Conservation (phyloP, 2,113 vertebrate species). For the sheep (Ovis aries) region ARS-UI_Ramb_v3.0 NC_056059.1:22936001-22936500, state of each 20-base stretch:
- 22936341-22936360: constrained; percentile 6
- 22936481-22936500: background rate
- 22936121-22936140: background rate
- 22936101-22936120: background rate
- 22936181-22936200: constrained; percentile 39
- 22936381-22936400: constrained; percentile 33
- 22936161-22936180: background rate
- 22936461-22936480: background rate
- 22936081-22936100: background rate
- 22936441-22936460: background rate
- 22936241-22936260: constrained; percentile 17
- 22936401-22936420: background rate
- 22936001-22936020: background rate
- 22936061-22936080: background rate
- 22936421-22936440: constrained; percentile 1
- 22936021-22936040: background rate
- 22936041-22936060: background rate
- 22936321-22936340: constrained; percentile 1
- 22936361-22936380: background rate
- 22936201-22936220: constrained; percentile 38
- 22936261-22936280: constrained; percentile 50
- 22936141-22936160: constrained; percentile 23
- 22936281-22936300: constrained; percentile 42
- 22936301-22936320: constrained; percentile 29
- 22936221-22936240: constrained; percentile 30